A percentile compares a stretch with the other conserved stretches of the same genome.
Evolutionary conservation across 2,797 vertebrate genomes (phyloP).

Genomic region (Geotria australis): DNA sequence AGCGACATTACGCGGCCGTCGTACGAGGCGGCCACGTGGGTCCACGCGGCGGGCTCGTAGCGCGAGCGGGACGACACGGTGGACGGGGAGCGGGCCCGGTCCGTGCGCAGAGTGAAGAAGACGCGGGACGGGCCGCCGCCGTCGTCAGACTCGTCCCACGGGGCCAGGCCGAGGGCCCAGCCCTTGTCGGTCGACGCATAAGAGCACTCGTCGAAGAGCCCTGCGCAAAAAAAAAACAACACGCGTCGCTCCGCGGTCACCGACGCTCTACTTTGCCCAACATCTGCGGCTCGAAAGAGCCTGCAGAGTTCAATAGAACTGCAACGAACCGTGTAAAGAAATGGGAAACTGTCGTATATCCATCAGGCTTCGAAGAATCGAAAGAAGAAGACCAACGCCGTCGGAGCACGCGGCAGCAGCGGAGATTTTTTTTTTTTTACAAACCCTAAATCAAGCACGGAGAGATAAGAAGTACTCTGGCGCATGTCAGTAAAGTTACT

Average conservation of each 20-base stretch:
- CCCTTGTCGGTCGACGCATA: constrained; percentile 80
- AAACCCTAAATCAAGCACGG: too few species aligned
- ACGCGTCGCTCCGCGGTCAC: background rate
- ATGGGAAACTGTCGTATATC: too few species aligned
- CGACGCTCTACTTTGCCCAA: too few species aligned
- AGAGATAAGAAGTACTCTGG: too few species aligned
- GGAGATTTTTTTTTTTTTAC: too few species aligned
- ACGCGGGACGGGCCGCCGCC: constrained; percentile 45
- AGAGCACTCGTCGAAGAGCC: constrained; percentile 95
- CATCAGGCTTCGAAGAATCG: too few species aligned
- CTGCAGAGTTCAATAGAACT: too few species aligned
- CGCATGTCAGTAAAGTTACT: too few species aligned
- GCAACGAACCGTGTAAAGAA: too few species aligned
- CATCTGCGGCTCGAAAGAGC: too few species aligned
- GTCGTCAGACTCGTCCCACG: constrained; percentile 33
- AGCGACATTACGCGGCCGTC: constrained; percentile 62
- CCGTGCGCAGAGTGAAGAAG: constrained; percentile 94
- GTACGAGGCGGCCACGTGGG: constrained; percentile 54
- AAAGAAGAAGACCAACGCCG: too few species aligned
- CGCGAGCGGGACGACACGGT: constrained; percentile 44
- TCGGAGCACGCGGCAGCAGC: too few species aligned
- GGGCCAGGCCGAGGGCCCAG: constrained; percentile 76
- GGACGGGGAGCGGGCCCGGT: constrained; percentile 72
- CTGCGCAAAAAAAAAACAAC: constrained; percentile 13
- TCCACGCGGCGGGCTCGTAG: constrained; percentile 70